Evolutionary conservation across 2,888 invertebrate species (phyloP).

Genomic region (Epinotia nisella): DNA sequence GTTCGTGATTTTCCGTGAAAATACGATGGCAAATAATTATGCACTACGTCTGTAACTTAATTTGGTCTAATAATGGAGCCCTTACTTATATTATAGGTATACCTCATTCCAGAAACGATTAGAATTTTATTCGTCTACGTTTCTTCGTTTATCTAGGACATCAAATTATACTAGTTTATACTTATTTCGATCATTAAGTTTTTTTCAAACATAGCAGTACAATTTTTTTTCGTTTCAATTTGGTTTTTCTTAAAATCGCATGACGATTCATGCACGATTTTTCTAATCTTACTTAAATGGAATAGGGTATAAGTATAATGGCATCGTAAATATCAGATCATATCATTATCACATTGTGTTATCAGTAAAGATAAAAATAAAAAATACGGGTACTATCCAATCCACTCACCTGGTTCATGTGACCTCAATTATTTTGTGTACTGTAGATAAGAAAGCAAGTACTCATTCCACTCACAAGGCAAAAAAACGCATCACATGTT

Average conservation of each 20-base stretch:
- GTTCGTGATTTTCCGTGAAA: too few relatives aligned
- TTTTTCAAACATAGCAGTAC: not conserved
- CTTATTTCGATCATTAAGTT: too few relatives aligned
- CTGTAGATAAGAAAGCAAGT: constrained; percentile 83
- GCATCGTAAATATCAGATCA: constrained; percentile 46
- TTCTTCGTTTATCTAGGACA: too few relatives aligned
- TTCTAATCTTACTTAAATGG: not conserved
- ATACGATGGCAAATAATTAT: too few relatives aligned
- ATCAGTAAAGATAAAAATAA: constrained; percentile 67
- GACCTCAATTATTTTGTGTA: constrained; percentile 73
- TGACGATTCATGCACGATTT: too few relatives aligned
- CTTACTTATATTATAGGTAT: too few relatives aligned
- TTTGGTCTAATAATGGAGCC: not conserved
- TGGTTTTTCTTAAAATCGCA: too few relatives aligned
- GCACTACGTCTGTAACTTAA: too few relatives aligned
- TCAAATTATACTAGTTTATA: not conserved
- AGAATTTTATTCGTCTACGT: too few relatives aligned
- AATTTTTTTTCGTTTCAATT: too few relatives aligned
- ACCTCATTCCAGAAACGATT: too few relatives aligned
- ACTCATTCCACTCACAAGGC: constrained; percentile 63
- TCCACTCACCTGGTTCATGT: constrained; percentile 67
- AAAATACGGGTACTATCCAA: constrained; percentile 57
- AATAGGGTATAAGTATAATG: not conserved
- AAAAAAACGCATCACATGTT: constrained; percentile 71
- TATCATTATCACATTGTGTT: constrained; percentile 55